phyloP scores from a whole-genome alignment of 2,888 invertebrate species.

The Luperina testacea region DNA sequence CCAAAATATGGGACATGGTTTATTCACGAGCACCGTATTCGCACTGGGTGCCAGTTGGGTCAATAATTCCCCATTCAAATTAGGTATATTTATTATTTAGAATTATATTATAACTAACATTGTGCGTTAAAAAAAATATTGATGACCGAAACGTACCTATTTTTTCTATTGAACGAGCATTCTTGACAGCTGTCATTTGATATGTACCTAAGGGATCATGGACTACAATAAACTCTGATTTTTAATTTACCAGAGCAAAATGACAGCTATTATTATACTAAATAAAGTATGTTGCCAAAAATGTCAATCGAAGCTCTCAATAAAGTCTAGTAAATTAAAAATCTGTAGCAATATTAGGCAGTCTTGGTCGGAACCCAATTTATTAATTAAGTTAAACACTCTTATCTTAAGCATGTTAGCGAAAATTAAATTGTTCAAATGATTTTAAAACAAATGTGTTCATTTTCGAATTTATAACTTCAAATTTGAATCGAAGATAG shows the following conservation, averaged over 20 bases:
- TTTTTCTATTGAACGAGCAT: not conserved
- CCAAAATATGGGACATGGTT: not conserved
- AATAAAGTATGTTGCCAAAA: not conserved
- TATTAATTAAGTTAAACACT: too few relatives aligned
- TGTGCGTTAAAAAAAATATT: not conserved
- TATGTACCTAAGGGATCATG: not conserved
- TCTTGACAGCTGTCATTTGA: constrained; percentile 7
- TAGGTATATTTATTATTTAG: not conserved
- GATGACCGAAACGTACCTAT: not conserved
- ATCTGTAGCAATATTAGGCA: not conserved
- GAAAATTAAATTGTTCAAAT: not conserved
- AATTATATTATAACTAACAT: not conserved
- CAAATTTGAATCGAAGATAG: not conserved
- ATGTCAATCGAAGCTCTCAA: not conserved
- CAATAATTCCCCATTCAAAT: not conserved
- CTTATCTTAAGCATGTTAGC: not conserved
- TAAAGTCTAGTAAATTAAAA: not conserved
- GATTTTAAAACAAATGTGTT: not conserved
- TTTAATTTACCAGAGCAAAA: not conserved
- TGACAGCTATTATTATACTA: not conserved
- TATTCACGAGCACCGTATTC: not conserved
- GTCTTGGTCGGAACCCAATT: not conserved
- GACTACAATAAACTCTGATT: not conserved
- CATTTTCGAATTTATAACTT: not conserved
- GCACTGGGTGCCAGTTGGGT: not conserved